Conservation (phyloP, 2,888 invertebrate species). For the Ormyrus nitidulus region DNA sequence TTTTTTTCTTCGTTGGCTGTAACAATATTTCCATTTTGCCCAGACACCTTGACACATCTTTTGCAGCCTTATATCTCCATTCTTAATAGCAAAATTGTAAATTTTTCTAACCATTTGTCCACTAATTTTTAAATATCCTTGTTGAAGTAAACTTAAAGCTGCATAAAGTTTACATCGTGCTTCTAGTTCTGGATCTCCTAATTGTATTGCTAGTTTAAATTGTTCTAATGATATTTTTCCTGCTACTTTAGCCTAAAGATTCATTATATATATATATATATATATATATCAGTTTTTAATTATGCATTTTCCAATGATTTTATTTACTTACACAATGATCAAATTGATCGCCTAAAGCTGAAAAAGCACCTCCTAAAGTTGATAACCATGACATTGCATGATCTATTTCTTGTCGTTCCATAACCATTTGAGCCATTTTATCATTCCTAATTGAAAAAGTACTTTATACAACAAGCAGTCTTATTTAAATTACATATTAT, state of each 20-base stretch:
- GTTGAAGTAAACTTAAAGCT: slow-evolving; percentile 92
- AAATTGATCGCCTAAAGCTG: slow-evolving; percentile 94
- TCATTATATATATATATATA: slow-evolving; percentile 6
- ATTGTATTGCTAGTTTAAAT: slow-evolving; percentile 85
- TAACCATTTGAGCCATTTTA: slow-evolving; percentile 75
- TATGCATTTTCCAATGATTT: background rate
- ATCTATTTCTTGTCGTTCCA: slow-evolving; percentile 86
- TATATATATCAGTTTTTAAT: too few species aligned
- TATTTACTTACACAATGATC: slow-evolving; percentile 82
- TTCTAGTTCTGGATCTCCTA: slow-evolving; percentile 89
- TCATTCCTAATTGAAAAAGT: slow-evolving; percentile 75
- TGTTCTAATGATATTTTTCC: slow-evolving; percentile 92
- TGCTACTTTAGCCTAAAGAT: slow-evolving; percentile 86
- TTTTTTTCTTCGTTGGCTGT: slow-evolving; percentile 59
- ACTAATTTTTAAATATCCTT: slow-evolving; percentile 81
- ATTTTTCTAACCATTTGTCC: slow-evolving; percentile 80
- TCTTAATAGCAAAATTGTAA: slow-evolving; percentile 75
- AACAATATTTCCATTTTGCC: slow-evolving; percentile 85
- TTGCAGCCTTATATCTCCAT: slow-evolving; percentile 81
- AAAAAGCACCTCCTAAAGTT: slow-evolving; percentile 97
- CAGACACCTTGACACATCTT: slow-evolving; percentile 93
- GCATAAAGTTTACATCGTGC: slow-evolving; percentile 91
- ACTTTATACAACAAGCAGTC: slow-evolving; percentile 20
- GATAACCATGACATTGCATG: slow-evolving; percentile 95
- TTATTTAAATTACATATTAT: slow-evolving; percentile 23